phyloP scores from a whole-genome alignment of 2,888 invertebrate genomes.

The Epistrophe eligans region DNA sequence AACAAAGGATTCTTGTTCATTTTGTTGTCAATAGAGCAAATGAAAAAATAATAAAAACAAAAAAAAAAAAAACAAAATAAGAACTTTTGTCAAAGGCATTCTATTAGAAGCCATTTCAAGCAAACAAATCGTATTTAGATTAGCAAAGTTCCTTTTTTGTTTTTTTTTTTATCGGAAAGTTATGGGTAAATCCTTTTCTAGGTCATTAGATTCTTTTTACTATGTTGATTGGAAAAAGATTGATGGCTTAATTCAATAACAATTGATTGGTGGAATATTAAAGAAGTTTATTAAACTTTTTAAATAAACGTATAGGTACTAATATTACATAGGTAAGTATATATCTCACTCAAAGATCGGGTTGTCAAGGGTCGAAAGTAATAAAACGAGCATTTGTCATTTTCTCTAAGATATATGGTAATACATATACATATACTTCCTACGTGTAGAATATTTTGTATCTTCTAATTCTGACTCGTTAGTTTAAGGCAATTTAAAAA shows the following conservation, averaged over 20 bases:
- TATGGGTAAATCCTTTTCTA: slow-evolving; percentile 8
- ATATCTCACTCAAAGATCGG: no score
- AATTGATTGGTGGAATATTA: neutral
- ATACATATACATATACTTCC: no score
- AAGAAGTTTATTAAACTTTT: neutral
- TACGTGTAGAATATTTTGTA: no score
- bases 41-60: slow-evolving; percentile 48
- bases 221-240: slow-evolving; percentile 21
- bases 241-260: slow-evolving; percentile 20
- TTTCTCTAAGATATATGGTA: neutral
- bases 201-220: slow-evolving; percentile 14
- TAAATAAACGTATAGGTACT: neutral
- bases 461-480: no score
- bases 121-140: slow-evolving; percentile 46
- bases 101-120: slow-evolving; percentile 41
- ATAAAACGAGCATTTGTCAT: neutral
- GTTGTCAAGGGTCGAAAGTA: neutral
- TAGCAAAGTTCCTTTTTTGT: slow-evolving; percentile 5
- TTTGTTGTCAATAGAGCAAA: slow-evolving; percentile 48
- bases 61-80: slow-evolving; percentile 28
- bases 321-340: no score
- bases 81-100: slow-evolving; percentile 26
- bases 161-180: neutral
- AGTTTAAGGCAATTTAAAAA: no score
- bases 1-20: slow-evolving; percentile 41